Base-by-base conservation (phyloP, 92 coral and sea anemone species). In the Montipora capitata region DNA sequence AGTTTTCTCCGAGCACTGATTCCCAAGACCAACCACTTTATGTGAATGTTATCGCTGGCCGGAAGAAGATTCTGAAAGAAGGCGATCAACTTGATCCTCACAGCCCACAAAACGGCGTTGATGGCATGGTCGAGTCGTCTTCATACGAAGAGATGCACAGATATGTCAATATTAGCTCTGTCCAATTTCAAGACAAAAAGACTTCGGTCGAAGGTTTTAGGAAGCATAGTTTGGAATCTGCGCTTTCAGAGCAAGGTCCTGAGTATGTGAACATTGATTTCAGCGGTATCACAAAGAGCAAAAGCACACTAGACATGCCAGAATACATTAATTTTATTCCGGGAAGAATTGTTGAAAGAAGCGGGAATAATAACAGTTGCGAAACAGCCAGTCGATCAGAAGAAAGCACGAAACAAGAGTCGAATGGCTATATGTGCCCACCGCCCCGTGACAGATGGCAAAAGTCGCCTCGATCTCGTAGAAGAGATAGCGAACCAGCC, bases 401-500 rank as follows among this genome's bases (percentile, higher is more conserved):
- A 9, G 10, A 42, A 10, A 76, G 61, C 72, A 2, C 13, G 15
- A 38, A 38, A 5, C 12, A 45, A 48, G 82, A 64, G 57, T 42
- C 16, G 7, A 63, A 85, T 18, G 40, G 40, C 35, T 27, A 27
- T 27, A 27, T 27, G 35, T 27, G 35, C 35, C 35, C 35, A 27
- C 35, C 35, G 35, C 35, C 35, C 35, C 0, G 1, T 5, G 56
- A 76, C 5, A 67, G 59, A 12, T 67, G 68, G 72, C 81, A 77
- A 2, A 73, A 49, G 35, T 68, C 88, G 3, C 72, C 83, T 16
- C 84, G 91, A 38, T 41, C 48, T 38, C 35, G 61, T 52, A 78
- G 95, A 81, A 84, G 96, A 17, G 96, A 93, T 7, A 93, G 96
- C n/a, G 96, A 90, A 75, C 96, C 96, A 14, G 91, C 69, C 0